A percentile compares a stretch with the other conserved stretches of the same genome.
Evolutionary conservation across 2,888 invertebrate genomes (phyloP).

Genomic region (Athalia rosae): DNA sequence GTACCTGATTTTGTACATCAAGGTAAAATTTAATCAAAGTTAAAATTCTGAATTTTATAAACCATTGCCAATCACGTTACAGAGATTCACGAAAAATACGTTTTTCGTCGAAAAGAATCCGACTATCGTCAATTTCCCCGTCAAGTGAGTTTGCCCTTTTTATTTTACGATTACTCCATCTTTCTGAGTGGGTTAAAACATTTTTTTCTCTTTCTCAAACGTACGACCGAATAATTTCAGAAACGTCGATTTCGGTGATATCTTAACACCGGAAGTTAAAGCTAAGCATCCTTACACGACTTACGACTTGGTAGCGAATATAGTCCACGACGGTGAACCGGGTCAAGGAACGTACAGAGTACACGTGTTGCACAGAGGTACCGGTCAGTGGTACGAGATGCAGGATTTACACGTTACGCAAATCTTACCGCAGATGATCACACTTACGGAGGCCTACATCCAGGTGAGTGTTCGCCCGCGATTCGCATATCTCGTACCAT

Average conservation of each 20-base stretch:
- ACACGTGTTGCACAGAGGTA: slow-evolving; percentile 92
- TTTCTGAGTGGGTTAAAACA: background rate
- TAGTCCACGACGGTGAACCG: slow-evolving; percentile 98
- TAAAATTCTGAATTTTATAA: background rate
- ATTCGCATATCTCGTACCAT: background rate
- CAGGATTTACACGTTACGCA: slow-evolving; percentile 98
- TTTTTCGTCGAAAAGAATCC: slow-evolving; percentile 99
- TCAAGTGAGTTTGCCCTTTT: slow-evolving; percentile 83
- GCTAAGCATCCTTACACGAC: slow-evolving; percentile 86
- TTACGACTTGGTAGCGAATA: slow-evolving; percentile 98
- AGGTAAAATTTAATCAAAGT: slow-evolving; percentile 73
- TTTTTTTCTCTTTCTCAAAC: background rate
- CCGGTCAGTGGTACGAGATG: slow-evolving; percentile 86
- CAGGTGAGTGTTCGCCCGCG: slow-evolving; percentile 77
- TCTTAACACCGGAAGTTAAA: slow-evolving; percentile 89
- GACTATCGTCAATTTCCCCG: slow-evolving; percentile 99
- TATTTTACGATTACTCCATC: background rate
- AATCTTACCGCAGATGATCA: slow-evolving; percentile 99
- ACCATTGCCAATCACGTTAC: slow-evolving; percentile 55
- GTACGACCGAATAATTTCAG: slow-evolving; percentile 74
- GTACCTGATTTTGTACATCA: slow-evolving; percentile 96
- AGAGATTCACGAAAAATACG: slow-evolving; percentile 98
- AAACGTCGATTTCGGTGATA: slow-evolving; percentile 97
- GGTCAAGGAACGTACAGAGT: slow-evolving; percentile 95
- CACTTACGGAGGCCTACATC: slow-evolving; percentile 98